Evolutionary conservation across 2,113 vertebrate species (phyloP), one percentile per base, ranked within the genome.

Genomic region (Meriones unguiculatus): DNA sequence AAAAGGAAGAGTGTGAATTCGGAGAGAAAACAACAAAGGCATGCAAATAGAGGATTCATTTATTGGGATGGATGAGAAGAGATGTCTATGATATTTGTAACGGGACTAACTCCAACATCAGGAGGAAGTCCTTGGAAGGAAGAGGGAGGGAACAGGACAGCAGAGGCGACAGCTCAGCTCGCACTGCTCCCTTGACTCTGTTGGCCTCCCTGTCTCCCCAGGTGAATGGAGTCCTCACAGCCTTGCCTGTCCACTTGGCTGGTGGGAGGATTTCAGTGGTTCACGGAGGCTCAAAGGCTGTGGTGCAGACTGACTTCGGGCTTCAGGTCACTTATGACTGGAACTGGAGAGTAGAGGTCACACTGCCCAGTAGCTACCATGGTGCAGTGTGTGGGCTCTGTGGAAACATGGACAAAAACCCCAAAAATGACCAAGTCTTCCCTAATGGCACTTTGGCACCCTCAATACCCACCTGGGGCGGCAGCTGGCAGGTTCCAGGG

Each of bases 241-340:
- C 96, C 0, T 93, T 99, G 5, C 99, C 99, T 0, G 91, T 98
- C 59, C 96, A 14, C 3, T 82, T 96, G 86, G 98, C 97, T 0
- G 73, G 93, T 0, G 98, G 97, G 0, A 97, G 46, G n/a, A 92
- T 99, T 50, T 70, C 2, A 0, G 59, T 99, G 15, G 93, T 25
- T 30, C 98, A 98, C 0, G 98, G 98, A 0, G 96, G 98, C 0
- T 75, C 86, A 0, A 95, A 65, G 1, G 99, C 98, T 0, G 65
- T 98, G 7, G 11, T 99, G 78, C 35, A 64, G 12, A 96, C 98
- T 0, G 95, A 98, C 87, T 99, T 99, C 0, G 99, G 99, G 24
- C 97, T 99, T 20, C 96, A 93, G 11, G 98, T 99, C 15, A 98
- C 28, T 0, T 99, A 99, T 0, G 98, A 99, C 87, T 99, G 99